Evolutionary conservation across 2,888 invertebrate genomes (phyloP), one percentile per base, ranked within the genome.

Genomic region (Stomorhina lunata): DNA sequence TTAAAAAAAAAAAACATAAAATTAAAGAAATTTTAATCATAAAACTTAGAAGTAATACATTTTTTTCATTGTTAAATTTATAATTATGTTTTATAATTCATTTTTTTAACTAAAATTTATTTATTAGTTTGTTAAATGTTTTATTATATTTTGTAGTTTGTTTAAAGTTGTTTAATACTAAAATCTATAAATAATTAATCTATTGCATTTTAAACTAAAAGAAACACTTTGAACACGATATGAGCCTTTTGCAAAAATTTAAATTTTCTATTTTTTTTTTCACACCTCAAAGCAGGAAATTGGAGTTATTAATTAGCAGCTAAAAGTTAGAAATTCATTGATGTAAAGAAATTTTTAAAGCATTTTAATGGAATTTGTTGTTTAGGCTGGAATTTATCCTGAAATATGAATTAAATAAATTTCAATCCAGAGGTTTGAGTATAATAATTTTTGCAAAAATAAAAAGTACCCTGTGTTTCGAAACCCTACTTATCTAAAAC

Each of bases 211-310:
- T 50, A 53, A 40, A 45, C 9, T 9, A 32, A 45, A 40, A 10
- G 61, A 69, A 61, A 37, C 15, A 63, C 68, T 48, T 75, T 80
- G 80, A 80, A 75, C 68, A 69, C 80, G 75, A 55, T 80, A 80
- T 80, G 75, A 80, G 80, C 75, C 69, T 69, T 69, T 66, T 66
- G 40, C 48, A 45, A 53, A 66, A 61, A 53, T 85, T 85, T 86
- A 86, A 48, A 2, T 68, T 63, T 73, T 10, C 27, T 40, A 37
- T 71, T 63, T n/a, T n/a, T n/a, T n/a, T n/a, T 53, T 32, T 43
- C 22, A 69, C 43, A 57, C 43, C 10, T 2, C 10, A 69, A 57
- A 40, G 15, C 17, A 6, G 4, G 22, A 37, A 27, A 7, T 25
- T 4, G 53, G 27, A 27, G 27, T 27, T n/a, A n/a, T n/a, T n/a